Evolutionary conservation across 1,140 invertebrate genomes (phyloP).

Genomic region (Neodiprion virginianus): DNA sequence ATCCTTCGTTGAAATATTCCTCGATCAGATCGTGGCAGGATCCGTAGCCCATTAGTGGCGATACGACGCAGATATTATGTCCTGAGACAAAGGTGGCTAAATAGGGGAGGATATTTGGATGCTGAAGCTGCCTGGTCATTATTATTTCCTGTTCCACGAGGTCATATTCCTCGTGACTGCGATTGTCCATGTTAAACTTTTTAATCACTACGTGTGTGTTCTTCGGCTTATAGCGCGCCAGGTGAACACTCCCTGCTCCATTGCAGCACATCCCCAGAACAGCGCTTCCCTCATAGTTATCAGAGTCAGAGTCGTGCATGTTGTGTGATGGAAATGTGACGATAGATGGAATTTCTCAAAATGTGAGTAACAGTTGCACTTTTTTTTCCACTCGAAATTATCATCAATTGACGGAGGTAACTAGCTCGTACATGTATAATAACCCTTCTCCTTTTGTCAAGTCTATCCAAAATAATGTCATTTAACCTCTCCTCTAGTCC

Average conservation of each 20-base stretch:
- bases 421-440: no score
- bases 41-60: conserved; percentile 81
- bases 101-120: conserved; percentile 78
- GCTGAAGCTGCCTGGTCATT: conserved; percentile 76
- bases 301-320: not conserved
- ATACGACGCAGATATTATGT: conserved; percentile 78
- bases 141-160: conserved; percentile 81
- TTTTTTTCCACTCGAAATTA: no score
- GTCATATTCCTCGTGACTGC: conserved; percentile 67
- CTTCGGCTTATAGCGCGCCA: conserved; percentile 72
- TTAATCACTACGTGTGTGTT: conserved; percentile 76
- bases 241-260: conserved; percentile 66
- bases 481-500: no score
- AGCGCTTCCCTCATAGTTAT: not conserved
- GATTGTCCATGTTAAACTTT: conserved; percentile 77
- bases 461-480: no score
- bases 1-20: conserved; percentile 77
- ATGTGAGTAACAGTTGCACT: no score
- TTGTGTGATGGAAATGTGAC: not conserved
- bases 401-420: no score
- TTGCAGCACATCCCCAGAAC: conserved; percentile 67
- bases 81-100: conserved; percentile 77
- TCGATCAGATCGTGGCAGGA: conserved; percentile 82
- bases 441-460: no score
- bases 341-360: no score